Conservation (phyloP, 2,888 invertebrate species). For the Volucella zonaria region DNA sequence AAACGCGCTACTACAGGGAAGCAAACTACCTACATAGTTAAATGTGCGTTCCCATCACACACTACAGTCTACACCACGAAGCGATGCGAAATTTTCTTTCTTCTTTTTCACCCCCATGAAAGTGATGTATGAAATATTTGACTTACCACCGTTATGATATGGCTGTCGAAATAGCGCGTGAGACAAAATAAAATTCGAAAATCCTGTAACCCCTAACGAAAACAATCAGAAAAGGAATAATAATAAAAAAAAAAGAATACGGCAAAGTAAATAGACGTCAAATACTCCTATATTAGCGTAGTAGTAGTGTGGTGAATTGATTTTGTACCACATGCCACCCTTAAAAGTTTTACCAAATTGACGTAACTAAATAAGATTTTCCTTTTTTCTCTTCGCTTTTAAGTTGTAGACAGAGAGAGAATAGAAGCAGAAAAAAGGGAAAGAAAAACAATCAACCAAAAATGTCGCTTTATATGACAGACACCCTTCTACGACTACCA, state of each 20-base stretch:
- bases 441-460: too few relatives aligned
- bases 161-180: conserved; percentile 34
- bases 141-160: conserved; percentile 23
- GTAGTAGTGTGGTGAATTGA: conserved; percentile 55
- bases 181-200: conserved; percentile 31
- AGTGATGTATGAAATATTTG: conserved; percentile 19
- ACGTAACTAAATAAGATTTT: conserved; percentile 50
- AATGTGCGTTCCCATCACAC: conserved; percentile 19
- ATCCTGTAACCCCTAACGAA: conserved; percentile 51
- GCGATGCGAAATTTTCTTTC: conserved; percentile 28
- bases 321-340: conserved; percentile 63
- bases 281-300: conserved; percentile 16
- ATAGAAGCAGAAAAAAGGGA: not conserved
- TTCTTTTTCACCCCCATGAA: conserved; percentile 42
- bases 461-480: too few relatives aligned
- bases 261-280: conserved; percentile 55
- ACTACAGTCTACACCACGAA: conserved; percentile 27
- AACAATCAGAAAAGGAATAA: not conserved
- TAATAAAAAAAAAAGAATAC: conserved; percentile 12
- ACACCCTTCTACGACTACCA: too few relatives aligned
- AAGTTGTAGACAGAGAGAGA: not conserved
- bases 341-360: conserved; percentile 23
- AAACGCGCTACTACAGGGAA: conserved; percentile 38
- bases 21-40: conserved; percentile 16
- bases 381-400: too few relatives aligned